Percentiles rank a stretch among this genome's conserved stretches.
Evolutionary conservation across 2,113 vertebrate species (phyloP).

Genomic region (Scytalopus superciliaris): DNA sequence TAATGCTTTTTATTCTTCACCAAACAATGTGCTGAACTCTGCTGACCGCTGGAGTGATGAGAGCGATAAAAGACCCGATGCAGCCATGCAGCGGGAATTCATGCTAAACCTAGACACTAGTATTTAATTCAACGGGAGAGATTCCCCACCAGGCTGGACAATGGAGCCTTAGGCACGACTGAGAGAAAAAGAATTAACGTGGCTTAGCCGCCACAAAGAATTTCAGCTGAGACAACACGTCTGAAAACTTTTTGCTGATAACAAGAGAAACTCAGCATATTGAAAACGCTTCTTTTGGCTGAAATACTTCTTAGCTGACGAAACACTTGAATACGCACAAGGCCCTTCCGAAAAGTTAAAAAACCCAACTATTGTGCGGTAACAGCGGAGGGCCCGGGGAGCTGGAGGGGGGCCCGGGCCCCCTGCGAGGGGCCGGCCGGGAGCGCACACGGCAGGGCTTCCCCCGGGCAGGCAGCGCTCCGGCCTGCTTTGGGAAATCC

Average conservation of each 20-base stretch:
- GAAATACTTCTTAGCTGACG: conserved; percentile 26
- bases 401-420: not conserved
- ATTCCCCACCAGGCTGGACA: conserved; percentile 75
- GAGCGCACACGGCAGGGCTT: not conserved
- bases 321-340: not conserved
- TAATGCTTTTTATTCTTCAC: conserved; percentile 50
- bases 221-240: conserved; percentile 59
- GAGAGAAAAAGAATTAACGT: conserved; percentile 68
- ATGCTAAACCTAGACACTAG: conserved; percentile 68
- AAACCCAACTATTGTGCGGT: not conserved
- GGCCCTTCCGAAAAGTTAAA: not conserved
- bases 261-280: not conserved
- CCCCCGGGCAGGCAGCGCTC: not conserved
- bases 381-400: not conserved
- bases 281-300: not conserved
- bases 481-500: not conserved
- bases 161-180: conserved; percentile 74
- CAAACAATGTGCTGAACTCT: conserved; percentile 80
- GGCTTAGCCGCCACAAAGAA: conserved; percentile 71
- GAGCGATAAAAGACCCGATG: conserved; percentile 76
- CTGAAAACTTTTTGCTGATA: conserved; percentile 66
- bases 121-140: conserved; percentile 74
- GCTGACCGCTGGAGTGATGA: conserved; percentile 77
- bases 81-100: conserved; percentile 73
- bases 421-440: not conserved